Evolutionary conservation across 2,797 vertebrate species (phyloP).

Genomic region (Rhincodon typus): DNA sequence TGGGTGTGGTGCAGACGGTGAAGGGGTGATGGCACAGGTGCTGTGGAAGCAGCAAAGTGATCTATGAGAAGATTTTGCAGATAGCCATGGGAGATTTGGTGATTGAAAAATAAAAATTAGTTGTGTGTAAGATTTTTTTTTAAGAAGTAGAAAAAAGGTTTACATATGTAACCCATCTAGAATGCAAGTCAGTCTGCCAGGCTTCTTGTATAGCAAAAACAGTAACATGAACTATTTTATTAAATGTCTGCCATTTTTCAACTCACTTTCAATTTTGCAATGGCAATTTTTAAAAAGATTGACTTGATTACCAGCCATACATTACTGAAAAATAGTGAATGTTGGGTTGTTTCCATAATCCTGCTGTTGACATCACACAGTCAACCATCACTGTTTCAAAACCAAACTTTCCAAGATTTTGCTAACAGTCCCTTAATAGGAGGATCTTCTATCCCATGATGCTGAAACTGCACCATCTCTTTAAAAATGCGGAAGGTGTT

Average conservation of each 20-base stretch:
- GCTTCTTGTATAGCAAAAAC: neutral
- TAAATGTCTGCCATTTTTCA: no score
- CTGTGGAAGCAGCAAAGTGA: neutral
- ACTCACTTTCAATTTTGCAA: no score
- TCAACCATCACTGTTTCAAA: neutral
- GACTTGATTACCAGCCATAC: neutral
- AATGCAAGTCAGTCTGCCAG: neutral
- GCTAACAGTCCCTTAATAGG: neutral
- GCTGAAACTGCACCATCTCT: neutral
- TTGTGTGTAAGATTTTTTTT: no score
- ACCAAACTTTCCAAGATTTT: neutral
- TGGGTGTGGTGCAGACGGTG: no score
- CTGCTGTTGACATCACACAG: neutral
- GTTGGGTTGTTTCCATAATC: neutral
- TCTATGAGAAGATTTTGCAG: no score
- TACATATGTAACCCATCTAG: neutral
- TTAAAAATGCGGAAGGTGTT: neutral
- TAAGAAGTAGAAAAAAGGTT: no score
- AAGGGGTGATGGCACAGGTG: no score
- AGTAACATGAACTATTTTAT: neutral
- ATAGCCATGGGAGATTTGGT: no score
- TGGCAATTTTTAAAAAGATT: neutral
- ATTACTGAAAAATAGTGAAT: neutral
- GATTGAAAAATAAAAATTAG: no score
- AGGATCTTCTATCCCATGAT: neutral